phyloP scores from a whole-genome alignment of 2,797 vertebrate genomes.

The Taeniopygia guttata region DNA sequence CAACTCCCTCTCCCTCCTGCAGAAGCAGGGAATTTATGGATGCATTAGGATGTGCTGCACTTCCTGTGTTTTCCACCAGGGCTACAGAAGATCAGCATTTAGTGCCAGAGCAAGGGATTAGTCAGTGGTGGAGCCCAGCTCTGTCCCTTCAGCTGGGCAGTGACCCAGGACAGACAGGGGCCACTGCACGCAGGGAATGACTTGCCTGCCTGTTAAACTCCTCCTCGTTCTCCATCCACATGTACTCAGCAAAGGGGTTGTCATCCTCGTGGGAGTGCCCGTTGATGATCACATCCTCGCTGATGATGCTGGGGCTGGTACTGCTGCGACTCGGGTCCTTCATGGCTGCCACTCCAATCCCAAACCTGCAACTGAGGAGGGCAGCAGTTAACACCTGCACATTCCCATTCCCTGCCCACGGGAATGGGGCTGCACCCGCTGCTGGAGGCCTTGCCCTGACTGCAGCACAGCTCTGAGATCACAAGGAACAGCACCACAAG shows the following conservation, averaged over 20 bases:
- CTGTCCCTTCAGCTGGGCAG: background rate
- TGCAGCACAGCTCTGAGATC: background rate
- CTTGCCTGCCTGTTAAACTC: slow-evolving; percentile 91
- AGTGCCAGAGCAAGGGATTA: background rate
- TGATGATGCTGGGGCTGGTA: slow-evolving; percentile 79
- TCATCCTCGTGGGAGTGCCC: slow-evolving; percentile 83
- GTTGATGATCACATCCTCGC: slow-evolving; percentile 82
- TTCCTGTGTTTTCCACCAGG: background rate
- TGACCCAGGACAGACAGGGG: accelerated
- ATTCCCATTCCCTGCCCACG: background rate
- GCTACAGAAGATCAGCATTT: background rate
- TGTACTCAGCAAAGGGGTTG: slow-evolving; percentile 90
- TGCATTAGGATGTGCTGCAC: background rate
- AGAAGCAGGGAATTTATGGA: background rate
- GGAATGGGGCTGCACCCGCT: background rate
- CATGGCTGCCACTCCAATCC: slow-evolving; percentile 73
- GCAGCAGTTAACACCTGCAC: background rate
- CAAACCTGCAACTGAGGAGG: slow-evolving; percentile 16
- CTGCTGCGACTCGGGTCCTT: slow-evolving; percentile 86
- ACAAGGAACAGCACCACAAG: background rate
- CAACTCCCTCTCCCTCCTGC: background rate
- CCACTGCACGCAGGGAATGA: background rate
- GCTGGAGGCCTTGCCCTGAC: accelerated
- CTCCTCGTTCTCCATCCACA: slow-evolving; percentile 97
- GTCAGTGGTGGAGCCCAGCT: accelerated